A percentile compares a stretch with the other conserved stretches of the same genome.
phyloP scores from a whole-genome alignment of 2,797 vertebrate genomes.

The Macropus fuliginosus region DNA sequence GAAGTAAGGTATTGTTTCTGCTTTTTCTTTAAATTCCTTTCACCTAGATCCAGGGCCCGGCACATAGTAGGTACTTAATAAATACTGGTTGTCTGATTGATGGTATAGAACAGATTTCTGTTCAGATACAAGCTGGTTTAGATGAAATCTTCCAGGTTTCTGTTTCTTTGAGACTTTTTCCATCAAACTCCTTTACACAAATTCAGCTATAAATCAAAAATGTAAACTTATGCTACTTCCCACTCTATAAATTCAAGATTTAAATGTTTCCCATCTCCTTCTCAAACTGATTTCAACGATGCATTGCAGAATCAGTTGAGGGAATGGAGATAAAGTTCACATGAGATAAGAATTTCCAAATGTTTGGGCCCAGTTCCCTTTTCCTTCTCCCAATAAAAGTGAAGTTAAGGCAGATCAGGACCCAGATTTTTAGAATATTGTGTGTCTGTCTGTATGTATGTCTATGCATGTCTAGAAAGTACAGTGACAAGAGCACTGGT shows the following conservation, averaged over 20 bases:
- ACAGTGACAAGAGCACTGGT: not conserved
- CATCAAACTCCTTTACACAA: not conserved
- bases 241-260: conserved; percentile 21
- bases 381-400: not conserved
- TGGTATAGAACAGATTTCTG: not conserved
- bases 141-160: not conserved
- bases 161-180: not conserved
- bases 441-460: too few relatives aligned
- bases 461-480: not conserved
- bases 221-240: not conserved
- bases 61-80: not conserved
- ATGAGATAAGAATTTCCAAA: not conserved
- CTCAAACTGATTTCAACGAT: conserved; percentile 44
- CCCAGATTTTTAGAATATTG: not conserved
- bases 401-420: not conserved
- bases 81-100: not conserved
- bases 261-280: conserved; percentile 40
- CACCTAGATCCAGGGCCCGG: not conserved
- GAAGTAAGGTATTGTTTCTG: not conserved
- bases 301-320: conserved; percentile 22
- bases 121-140: not conserved
- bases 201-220: conserved; percentile 33
- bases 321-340: not conserved
- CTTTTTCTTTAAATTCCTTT: not conserved
- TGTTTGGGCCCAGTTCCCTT: conserved; percentile 10